Percentiles rank a stretch among this genome's conserved stretches.
These are phyloP conservation scores for Palloptera scutellata DNA, from an alignment of 2,888 invertebrate genomes.

Conservation along the genomic window DNA sequence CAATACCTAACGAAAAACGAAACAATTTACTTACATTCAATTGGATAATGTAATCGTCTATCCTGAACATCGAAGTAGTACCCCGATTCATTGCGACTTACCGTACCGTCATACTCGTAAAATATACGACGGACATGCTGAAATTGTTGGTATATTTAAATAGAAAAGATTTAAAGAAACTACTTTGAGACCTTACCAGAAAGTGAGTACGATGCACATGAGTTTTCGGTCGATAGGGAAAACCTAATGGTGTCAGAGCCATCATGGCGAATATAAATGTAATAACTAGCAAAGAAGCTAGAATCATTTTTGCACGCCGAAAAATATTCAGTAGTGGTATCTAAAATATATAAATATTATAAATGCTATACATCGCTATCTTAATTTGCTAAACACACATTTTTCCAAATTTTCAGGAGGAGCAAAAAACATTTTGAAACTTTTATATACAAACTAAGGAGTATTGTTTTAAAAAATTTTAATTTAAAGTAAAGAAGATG, in stretches of 20 bases:
- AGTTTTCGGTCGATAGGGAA: slow-evolving; percentile 67
- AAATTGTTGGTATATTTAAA: slow-evolving; percentile 19
- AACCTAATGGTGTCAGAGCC: slow-evolving; percentile 66
- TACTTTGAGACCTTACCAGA: slow-evolving; percentile 60
- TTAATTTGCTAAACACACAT: background rate
- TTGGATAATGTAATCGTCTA: slow-evolving; percentile 46
- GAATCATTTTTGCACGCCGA: slow-evolving; percentile 50
- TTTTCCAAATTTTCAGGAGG: too few relatives aligned
- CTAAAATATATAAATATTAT: slow-evolving; percentile 41
- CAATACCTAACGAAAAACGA: background rate
- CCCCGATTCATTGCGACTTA: slow-evolving; percentile 64
- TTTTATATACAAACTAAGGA: too few relatives aligned
- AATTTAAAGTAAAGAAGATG: too few relatives aligned
- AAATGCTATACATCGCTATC: background rate
- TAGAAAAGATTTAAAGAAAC: background rate
- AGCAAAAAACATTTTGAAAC: too few relatives aligned
- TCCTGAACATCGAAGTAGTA: slow-evolving; percentile 67
- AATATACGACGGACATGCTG: slow-evolving; percentile 66
- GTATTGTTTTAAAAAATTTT: too few relatives aligned
- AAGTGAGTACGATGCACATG: slow-evolving; percentile 66
- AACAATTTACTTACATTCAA: slow-evolving; percentile 39
- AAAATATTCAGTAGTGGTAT: slow-evolving; percentile 59
- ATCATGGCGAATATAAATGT: slow-evolving; percentile 55
- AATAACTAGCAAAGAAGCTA: slow-evolving; percentile 46
- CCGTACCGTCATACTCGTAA: slow-evolving; percentile 58